Base-by-base conservation (phyloP, 2,113 vertebrate genomes). In the Sander vitreus region DNA sequence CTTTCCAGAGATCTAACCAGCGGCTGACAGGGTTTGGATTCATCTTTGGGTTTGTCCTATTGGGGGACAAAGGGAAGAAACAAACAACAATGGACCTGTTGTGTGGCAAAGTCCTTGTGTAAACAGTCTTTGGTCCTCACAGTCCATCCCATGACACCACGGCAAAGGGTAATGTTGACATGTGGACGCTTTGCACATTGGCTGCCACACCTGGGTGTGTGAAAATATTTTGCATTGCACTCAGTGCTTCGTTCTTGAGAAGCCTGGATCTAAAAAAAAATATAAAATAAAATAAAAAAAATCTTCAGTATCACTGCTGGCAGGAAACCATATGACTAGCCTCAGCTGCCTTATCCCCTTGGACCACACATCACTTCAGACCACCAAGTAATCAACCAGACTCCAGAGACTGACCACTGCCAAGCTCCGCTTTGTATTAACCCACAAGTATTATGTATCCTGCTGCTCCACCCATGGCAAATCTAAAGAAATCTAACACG, bases 1-100 rank as follows among this genome's bases (percentile, higher is more conserved):
- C 94, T 95, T 89, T 96, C 92, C 84, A 96, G 88, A 71, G 96
- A 95, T 77, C 89, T 88, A 10, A 88, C 43, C 57, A 96, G n/a
- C 1, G 78, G 91, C 87, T 87, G 60, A 85, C 81, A 85, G 78
- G 88, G 84, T 78, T 48, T 87, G 71, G 74, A 75, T 58, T 90
- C 63, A 77, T 86, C 63, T 90, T 86, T 92, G 76, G 90, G 15
- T 91, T 86, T 95, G 19, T 93, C 94, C 95, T 96, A 53, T 66
- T 27, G 59, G 36, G 36, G 70, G 27, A 89, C 88, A 87, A 87
- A 86, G 63, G 33, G 45, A 0, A 51, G 54, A 63, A 66, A 27
- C 50, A 75, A 57, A 53, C 7, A 72, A 90, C 89, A 89, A 91
- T 62, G 75, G 73, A n/a, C 5, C 12, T 19, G 47, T 85, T 88